Base-by-base conservation (phyloP, 2,113 vertebrate genomes). In the Channa maculata region DNA sequence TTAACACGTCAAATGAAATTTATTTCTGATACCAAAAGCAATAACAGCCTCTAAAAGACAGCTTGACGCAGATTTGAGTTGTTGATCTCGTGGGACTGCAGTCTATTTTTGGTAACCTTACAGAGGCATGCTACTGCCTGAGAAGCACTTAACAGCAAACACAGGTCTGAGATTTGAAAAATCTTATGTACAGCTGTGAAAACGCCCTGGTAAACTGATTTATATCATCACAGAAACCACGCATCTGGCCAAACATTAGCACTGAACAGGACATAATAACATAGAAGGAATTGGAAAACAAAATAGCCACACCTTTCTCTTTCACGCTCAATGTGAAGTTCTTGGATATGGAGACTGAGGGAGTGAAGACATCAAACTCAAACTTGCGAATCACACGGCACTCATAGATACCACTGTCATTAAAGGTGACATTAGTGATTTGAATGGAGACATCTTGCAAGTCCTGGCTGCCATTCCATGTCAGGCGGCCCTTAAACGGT, bases 361-460 rank as follows among this genome's bases (percentile, higher is more conserved):
- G 96, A 0, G 84, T 93, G 80, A 96, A 97, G 4, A 91, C 93
- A 83, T 95, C 95, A 12, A 97, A 99, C 72, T 87, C 89, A 57
- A 98, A 98, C 75, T 94, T 80, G 8, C 97, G 95, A 39, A 82
- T 88, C 71, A 98, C 94, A 0, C 91, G 77, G 77, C 98, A 99
- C 63, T 95, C 94, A 70, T 97, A 99, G 55, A 90, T 39, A 14
- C 98, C 98, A 0, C 94, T 96, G 75, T 99, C 98, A 0, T 96
- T 95, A 33, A 88, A 73, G 9, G 94, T 96, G 71, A 98, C 92
- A 0, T 98, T 97, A 2, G 75, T 37, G 75, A 99, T 96, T 0
- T 91, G 85, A 85, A 99, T 96, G 87, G 98, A 99, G 10, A 99
- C 87, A 0, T 99, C 97, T 82, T 99, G 98, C 73, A 99, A 90